Conservation (phyloP, 2,888 invertebrate genomes). For the Nomada ruficornis region DNA sequence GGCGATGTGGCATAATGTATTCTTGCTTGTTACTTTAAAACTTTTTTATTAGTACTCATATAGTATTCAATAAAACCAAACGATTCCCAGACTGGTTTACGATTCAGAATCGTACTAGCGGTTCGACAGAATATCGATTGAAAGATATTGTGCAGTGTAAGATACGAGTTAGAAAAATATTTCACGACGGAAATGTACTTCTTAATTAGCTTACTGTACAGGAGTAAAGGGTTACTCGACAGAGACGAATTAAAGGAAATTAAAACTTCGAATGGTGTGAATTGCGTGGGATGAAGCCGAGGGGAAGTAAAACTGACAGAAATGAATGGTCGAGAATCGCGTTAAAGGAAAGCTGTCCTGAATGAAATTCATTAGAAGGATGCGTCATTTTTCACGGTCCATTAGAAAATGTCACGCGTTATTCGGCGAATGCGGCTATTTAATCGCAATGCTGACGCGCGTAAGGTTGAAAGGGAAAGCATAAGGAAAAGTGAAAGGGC, state of each 20-base stretch:
- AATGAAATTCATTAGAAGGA: conserved; percentile 25
- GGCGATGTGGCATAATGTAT: conserved; percentile 6
- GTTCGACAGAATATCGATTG: too few relatives aligned
- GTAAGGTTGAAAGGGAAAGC: not conserved
- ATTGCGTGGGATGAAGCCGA: conserved; percentile 2
- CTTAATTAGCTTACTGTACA: not conserved
- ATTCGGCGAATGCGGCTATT: not conserved
- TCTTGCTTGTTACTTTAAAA: conserved; percentile 10
- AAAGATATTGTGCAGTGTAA: too few relatives aligned
- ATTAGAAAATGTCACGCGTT: not conserved
- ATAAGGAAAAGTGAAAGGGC: not conserved
- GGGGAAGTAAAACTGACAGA: conserved; percentile 9
- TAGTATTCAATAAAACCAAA: too few relatives aligned
- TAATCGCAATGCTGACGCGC: not conserved
- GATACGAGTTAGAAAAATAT: too few relatives aligned
- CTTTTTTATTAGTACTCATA: too few relatives aligned
- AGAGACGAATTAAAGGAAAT: conserved; percentile 14
- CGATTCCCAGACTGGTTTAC: too few relatives aligned
- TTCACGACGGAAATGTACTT: not conserved
- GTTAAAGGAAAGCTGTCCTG: conserved; percentile 18
- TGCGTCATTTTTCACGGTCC: conserved; percentile 9
- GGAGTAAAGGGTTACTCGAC: not conserved
- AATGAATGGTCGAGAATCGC: conserved; percentile 24
- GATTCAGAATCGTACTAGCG: too few relatives aligned
- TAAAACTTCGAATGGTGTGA: not conserved